Base-by-base conservation (phyloP, 2,888 invertebrate genomes). In the Calameuta filiformis region DNA sequence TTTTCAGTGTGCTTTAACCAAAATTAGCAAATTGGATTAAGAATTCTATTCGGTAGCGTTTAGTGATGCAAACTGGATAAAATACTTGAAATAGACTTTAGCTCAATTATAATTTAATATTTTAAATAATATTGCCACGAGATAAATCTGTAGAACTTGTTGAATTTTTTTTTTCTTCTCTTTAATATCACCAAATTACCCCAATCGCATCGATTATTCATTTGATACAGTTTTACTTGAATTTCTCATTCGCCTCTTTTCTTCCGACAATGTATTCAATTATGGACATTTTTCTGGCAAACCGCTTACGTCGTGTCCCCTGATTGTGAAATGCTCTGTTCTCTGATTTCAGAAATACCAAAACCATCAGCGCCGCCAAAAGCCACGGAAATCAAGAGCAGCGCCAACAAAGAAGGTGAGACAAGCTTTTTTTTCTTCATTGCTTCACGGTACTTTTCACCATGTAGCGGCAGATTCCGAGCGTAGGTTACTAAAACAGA, bases 301-400 rank as follows among this genome's bases (percentile, higher is more conserved):
- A 56, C 6, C 23, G 9, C 56, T 56, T 2, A 23, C 23, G 2
- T 40, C 37, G 1, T 15, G 4, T 56, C 56, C 2, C 9, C 23
- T 23, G 56, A 56, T 23, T 23, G 0, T 56, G 15, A 6, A 40
- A 73, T 56, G 40, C 0, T 56, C 1, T 79, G 73, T 74, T 77
- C 75, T 80, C 75, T 56, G 40, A 80, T 94, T 94, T 83, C 94
- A 97, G 97, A 97, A 94, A 97, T 97, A 90, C 97, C 96, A 77
- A 95, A 96, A 94, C 97, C 97, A 79, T 97, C 97, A 81, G 95
- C 95, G 79, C 95, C 97, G 82, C 96, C 97, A 81, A 95, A 96
- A 93, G 95, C 96, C 82, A 96, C 95, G 77, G 96, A 96, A 93
- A 95, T 95, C 94, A 95, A 95, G 90, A 95, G 95, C 92, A 94